Conservation (phyloP, 2,113 vertebrate genomes). For the Prietella phreatophila region DNA sequence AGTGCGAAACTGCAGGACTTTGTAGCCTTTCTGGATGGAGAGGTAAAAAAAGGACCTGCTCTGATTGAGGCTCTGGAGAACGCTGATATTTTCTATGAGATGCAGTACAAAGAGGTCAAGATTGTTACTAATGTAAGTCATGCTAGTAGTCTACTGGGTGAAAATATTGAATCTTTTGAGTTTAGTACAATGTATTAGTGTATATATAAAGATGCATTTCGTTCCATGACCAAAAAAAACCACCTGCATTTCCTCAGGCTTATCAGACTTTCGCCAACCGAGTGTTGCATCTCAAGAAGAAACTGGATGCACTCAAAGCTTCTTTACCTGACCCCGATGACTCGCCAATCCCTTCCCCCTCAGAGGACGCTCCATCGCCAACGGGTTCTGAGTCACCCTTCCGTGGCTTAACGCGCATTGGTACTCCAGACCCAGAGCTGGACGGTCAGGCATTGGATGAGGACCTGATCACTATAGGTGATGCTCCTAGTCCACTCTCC, state of each 20-base stretch:
- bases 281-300: slow-evolving; percentile 92
- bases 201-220: background rate
- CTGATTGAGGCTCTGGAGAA: slow-evolving; percentile 84
- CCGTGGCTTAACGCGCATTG: slow-evolving; percentile 72
- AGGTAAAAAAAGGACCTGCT: slow-evolving; percentile 78
- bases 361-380: slow-evolving; percentile 88
- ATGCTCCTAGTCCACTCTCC: slow-evolving; percentile 70
- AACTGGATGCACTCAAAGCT: slow-evolving; percentile 86
- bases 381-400: slow-evolving; percentile 94
- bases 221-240: background rate
- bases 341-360: slow-evolving; percentile 90
- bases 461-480: slow-evolving; percentile 61
- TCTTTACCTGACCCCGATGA: slow-evolving; percentile 88
- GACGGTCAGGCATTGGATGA: slow-evolving; percentile 68
- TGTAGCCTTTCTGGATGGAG: slow-evolving; percentile 84
- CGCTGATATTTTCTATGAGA: slow-evolving; percentile 94
- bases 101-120: slow-evolving; percentile 96
- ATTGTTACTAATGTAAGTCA: slow-evolving; percentile 91
- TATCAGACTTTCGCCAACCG: slow-evolving; percentile 96
- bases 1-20: slow-evolving; percentile 92
- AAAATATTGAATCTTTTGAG: background rate
- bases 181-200: background rate
- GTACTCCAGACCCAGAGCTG: slow-evolving; percentile 59
- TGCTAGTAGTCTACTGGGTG: background rate
- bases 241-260: slow-evolving; percentile 69